Conservation (phyloP, 2,888 invertebrate genomes). For the Stomorhina lunata region DNA sequence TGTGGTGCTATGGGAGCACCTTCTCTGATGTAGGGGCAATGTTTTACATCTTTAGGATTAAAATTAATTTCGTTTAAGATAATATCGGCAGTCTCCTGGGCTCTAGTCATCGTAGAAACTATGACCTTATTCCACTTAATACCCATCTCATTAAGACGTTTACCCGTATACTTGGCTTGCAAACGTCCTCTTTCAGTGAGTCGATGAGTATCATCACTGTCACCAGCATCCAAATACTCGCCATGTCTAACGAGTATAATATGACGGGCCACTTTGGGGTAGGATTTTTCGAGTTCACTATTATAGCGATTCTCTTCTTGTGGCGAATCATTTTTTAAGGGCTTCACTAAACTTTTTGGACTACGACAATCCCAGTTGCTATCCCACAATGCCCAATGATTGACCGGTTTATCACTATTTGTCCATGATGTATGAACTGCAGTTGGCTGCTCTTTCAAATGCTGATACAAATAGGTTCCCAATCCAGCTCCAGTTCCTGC, state of each 20-base stretch:
- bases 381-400: conserved; percentile 86
- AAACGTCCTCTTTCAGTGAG: conserved; percentile 90
- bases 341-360: conserved; percentile 86
- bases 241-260: conserved; percentile 96
- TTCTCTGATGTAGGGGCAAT: conserved; percentile 90
- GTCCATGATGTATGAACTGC: conserved; percentile 86
- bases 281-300: conserved; percentile 84
- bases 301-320: conserved; percentile 86
- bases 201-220: conserved; percentile 85
- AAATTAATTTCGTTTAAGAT: conserved; percentile 86
- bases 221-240: conserved; percentile 90
- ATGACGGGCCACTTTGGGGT: conserved; percentile 84
- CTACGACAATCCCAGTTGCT: conserved; percentile 94
- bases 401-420: conserved; percentile 76
- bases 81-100: conserved; percentile 93
- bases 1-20: conserved; percentile 97
- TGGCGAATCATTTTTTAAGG: conserved; percentile 79
- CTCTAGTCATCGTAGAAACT: conserved; percentile 95
- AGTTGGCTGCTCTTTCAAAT: conserved; percentile 79
- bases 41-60: conserved; percentile 82
- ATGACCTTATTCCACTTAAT: conserved; percentile 90
- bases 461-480: conserved; percentile 83
- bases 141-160: conserved; percentile 87
- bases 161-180: conserved; percentile 93
- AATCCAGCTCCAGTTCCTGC: conserved; percentile 85